Evolutionary conservation across 2,797 vertebrate species (phyloP).

Genomic region (Danio kyathit): DNA sequence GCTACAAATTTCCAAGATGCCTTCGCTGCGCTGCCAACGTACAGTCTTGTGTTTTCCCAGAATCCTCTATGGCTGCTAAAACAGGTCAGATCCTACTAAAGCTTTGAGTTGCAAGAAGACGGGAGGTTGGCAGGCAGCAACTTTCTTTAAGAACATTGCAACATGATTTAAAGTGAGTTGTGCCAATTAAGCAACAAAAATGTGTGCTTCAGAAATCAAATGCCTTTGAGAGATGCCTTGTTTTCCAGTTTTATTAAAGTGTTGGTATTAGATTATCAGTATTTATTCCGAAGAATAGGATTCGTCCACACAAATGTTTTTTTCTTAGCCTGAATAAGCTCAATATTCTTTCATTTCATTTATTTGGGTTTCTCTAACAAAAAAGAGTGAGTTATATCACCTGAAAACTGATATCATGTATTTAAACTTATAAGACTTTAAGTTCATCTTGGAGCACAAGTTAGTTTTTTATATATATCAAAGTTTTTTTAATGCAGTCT

Average conservation of each 20-base stretch:
- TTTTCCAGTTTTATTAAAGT: constrained; percentile 21
- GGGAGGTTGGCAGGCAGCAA: not conserved
- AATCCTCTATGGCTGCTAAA: not conserved
- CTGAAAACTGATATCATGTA: not conserved
- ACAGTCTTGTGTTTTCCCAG: not conserved
- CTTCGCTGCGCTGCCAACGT: not conserved
- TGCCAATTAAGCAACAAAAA: constrained; percentile 17
- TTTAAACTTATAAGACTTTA: too few species aligned
- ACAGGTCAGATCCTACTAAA: not conserved
- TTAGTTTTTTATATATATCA: too few species aligned
- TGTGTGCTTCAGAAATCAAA: not conserved
- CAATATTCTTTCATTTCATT: not conserved
- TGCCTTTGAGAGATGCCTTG: constrained; percentile 27
- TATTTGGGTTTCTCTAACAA: not conserved
- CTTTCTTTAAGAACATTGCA: constrained; percentile 1
- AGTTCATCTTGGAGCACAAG: too few species aligned
- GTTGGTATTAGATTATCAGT: constrained; percentile 16
- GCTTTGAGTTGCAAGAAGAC: not conserved
- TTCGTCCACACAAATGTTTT: not conserved
- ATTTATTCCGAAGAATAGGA: constrained; percentile 42
- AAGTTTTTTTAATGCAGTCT: too few species aligned
- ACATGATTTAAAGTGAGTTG: constrained; percentile 3
- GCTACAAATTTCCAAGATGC: constrained; percentile 34
- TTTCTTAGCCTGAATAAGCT: constrained; percentile 15
- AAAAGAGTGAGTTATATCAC: not conserved